These are phyloP conservation scores for Diorhabda elongata DNA, from an alignment of 1,140 invertebrate species.

Conservation along the genomic window DNA sequence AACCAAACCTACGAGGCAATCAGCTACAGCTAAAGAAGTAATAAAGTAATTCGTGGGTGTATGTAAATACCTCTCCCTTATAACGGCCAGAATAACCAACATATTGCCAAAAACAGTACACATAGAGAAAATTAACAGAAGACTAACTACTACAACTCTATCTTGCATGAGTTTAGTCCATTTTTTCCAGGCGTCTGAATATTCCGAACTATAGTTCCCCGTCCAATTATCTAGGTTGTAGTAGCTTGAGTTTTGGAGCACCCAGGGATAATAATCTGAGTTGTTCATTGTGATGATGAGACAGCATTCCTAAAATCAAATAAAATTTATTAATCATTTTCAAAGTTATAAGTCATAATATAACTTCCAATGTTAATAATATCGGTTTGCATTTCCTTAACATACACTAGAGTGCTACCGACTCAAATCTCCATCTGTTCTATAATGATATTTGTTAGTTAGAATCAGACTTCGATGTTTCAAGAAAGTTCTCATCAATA, in stretches of 20 bases:
- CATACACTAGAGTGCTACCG: too few species aligned
- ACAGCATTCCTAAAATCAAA: constrained; percentile 13
- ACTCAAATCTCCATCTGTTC: too few species aligned
- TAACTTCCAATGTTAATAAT: too few species aligned
- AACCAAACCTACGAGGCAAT: constrained; percentile 90
- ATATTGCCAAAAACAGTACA: constrained; percentile 95
- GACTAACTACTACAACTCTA: constrained; percentile 72
- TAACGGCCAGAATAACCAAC: constrained; percentile 91
- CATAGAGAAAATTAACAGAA: constrained; percentile 85
- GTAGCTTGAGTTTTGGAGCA: constrained; percentile 4
- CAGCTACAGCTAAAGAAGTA: constrained; percentile 94
- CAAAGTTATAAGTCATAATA: too few species aligned
- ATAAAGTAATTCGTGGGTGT: constrained; percentile 99
- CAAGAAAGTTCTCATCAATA: too few species aligned
- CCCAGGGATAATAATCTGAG: constrained; percentile 11
- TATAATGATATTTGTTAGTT: too few species aligned
- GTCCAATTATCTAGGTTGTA: constrained; percentile 19
- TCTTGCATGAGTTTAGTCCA: constrained; percentile 65
- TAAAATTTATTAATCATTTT: neutral
- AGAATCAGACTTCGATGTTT: too few species aligned
- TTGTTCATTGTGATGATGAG: constrained; percentile 8
- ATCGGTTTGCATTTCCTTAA: too few species aligned
- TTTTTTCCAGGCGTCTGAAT: constrained; percentile 46
- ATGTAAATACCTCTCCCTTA: constrained; percentile 81
- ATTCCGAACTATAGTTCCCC: constrained; percentile 26